A percentile compares a stretch with the other conserved stretches of the same genome.
These are phyloP conservation scores for Cheilosia urbana DNA, from an alignment of 2,888 invertebrate species.

Conservation along the genomic window DNA sequence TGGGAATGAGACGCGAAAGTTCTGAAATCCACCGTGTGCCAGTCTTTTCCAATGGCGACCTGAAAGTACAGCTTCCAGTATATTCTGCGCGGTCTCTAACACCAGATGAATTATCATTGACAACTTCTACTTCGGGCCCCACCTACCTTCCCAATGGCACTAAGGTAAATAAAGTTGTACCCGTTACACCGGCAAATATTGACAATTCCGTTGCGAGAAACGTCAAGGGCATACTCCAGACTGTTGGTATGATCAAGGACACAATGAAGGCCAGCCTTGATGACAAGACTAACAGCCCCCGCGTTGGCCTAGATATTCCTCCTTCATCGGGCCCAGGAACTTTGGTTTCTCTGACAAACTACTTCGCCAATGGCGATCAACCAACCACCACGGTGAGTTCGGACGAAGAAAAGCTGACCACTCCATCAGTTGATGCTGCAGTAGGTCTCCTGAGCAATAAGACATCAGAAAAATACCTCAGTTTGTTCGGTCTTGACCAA, in stretches of 20 bases:
- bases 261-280: conserved; percentile 83
- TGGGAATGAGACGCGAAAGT: conserved; percentile 80
- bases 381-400: conserved; percentile 80
- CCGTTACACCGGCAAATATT: conserved; percentile 36
- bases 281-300: conserved; percentile 83
- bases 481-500: conserved; percentile 80
- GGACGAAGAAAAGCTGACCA: conserved; percentile 72
- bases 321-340: conserved; percentile 91
- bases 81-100: conserved; percentile 73
- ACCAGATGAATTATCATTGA: conserved; percentile 59
- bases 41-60: conserved; percentile 65
- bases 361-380: conserved; percentile 87
- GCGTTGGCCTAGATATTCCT: conserved; percentile 88
- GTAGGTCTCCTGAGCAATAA: conserved; percentile 87
- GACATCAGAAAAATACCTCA: conserved; percentile 81
- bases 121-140: conserved; percentile 80
- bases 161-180: neutral
- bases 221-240: conserved; percentile 88
- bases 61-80: conserved; percentile 74
- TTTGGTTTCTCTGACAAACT: conserved; percentile 90
- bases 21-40: conserved; percentile 67
- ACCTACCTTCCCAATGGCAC: conserved; percentile 80
- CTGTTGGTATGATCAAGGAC: conserved; percentile 86
- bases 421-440: conserved; percentile 82
- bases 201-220: conserved; percentile 86